Evolutionary conservation across 2,888 invertebrate species (phyloP), one percentile per base, ranked within the genome.

Genomic region (Anoplius nigerrimus): DNA sequence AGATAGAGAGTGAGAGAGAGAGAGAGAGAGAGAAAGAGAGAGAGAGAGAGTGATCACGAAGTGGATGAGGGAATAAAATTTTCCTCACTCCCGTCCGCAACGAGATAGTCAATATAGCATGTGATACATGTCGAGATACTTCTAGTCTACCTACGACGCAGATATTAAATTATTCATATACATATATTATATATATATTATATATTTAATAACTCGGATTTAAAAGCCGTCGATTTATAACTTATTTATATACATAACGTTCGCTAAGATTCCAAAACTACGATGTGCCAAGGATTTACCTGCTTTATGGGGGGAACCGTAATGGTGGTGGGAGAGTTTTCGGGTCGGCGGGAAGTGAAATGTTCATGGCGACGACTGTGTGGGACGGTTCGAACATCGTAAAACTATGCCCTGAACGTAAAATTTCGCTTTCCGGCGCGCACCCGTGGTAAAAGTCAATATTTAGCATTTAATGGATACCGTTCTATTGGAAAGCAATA

Each of bases 101-200:
- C 82, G 82, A 83, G 87, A 88, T 88, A 88, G 88, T 88, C 88
- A 88, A 88, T 88, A 88, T 88, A 88, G 88, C 82, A 88, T 88
- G 88, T 88, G 88, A 88, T 88, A 88, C 80, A 82, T 87, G 84
- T 84, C 81, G 80, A 87, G 79, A 79, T 87, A 85, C 34, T 83
- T 83, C 82, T 85, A 87, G 84, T 86, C 83, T 79, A 85, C 82
- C 83, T 85, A 70, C 74, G 57, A 74, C 67, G 81, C 80, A 77
- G 81, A 84, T 79, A 79, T 80, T 76, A 75, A 80, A 82, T n/a
- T 80, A 80, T 75, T 79, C 73, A 83, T 81, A 86, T 81, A 84
- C 78, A 84, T 79, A 73, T 71, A 79, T 11, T 69, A 74, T 67
- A 77, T 64, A 71, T 61, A 73, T 64, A 76, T 71, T 73, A 81